Percentiles rank a stretch among this genome's conserved stretches.
phyloP scores from a whole-genome alignment of 1,140 invertebrate genomes.

The Branchinecta lynchi region DNA sequence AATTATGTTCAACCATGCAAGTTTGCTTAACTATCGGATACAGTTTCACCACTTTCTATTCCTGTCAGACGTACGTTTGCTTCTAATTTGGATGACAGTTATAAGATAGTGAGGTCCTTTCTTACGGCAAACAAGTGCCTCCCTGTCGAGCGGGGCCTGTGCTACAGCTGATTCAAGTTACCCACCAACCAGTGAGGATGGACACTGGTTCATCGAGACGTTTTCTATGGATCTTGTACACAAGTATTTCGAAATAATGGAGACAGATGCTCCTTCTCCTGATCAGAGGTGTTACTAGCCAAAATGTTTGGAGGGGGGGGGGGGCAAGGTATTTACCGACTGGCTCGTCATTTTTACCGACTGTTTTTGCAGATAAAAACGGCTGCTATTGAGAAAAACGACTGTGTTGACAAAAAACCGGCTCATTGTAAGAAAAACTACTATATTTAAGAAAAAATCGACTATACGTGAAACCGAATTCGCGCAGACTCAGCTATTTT shows the following conservation, averaged over 20 bases:
- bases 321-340: no score
- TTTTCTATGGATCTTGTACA: not conserved
- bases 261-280: conserved; percentile 8
- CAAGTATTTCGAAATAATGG: not conserved
- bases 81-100: not conserved
- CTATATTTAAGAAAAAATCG: no score
- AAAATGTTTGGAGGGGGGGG: no score
- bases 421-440: no score
- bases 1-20: not conserved
- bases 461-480: no score
- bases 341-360: no score
- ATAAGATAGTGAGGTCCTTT: not conserved
- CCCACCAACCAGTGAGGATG: not conserved
- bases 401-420: no score
- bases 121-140: no score
- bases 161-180: not conserved
- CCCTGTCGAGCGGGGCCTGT: not conserved
- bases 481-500: no score
- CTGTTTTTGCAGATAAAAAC: no score
- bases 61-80: not conserved
- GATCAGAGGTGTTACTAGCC: no score
- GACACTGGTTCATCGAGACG: conserved; percentile 4
- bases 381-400: no score
- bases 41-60: not conserved
- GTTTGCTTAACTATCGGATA: not conserved